phyloP scores from a whole-genome alignment of 2,888 invertebrate species.

The Empis stercorea region DNA sequence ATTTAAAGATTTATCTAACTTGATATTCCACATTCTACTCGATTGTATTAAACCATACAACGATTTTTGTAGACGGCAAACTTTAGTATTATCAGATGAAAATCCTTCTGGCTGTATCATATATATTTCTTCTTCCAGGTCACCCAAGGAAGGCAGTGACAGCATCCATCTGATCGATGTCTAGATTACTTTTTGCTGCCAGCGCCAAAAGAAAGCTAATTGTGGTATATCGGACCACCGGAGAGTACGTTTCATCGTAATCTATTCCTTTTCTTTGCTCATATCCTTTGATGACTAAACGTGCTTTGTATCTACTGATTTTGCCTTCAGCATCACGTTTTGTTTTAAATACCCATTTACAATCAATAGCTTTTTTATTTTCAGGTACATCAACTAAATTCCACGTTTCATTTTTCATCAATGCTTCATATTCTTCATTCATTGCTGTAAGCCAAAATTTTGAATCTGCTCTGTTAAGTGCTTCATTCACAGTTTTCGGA shows the following conservation, averaged over 20 bases:
- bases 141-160: slow-evolving; percentile 3
- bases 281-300: slow-evolving; percentile 5
- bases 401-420: too few relatives aligned
- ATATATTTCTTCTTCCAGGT: slow-evolving; percentile 1
- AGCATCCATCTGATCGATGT: slow-evolving; percentile 5
- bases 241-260: slow-evolving; percentile 3
- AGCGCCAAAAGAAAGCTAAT: slow-evolving; percentile 5
- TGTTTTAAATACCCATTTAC: slow-evolving; percentile 7
- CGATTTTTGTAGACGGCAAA: slow-evolving; percentile 5
- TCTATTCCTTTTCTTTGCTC: slow-evolving; percentile 3
- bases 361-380: slow-evolving; percentile 1
- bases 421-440: slow-evolving; percentile 5
- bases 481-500: slow-evolving; percentile 10
- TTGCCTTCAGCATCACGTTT: slow-evolving; percentile 2
- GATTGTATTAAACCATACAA: slow-evolving; percentile 5
- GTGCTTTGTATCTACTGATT: slow-evolving; percentile 1
- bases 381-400: slow-evolving; percentile 3
- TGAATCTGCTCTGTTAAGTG: slow-evolving; percentile 5
- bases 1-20: slow-evolving; percentile 1
- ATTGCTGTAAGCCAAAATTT: slow-evolving; percentile 6
- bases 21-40: slow-evolving; percentile 3
- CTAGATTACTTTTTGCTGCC: slow-evolving; percentile 6
- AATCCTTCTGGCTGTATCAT: slow-evolving; percentile 2
- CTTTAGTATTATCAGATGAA: background rate
- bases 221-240: slow-evolving; percentile 7